Evolutionary conservation across 2,113 vertebrate genomes (phyloP).

Genomic region (Phaethon lepturus): DNA sequence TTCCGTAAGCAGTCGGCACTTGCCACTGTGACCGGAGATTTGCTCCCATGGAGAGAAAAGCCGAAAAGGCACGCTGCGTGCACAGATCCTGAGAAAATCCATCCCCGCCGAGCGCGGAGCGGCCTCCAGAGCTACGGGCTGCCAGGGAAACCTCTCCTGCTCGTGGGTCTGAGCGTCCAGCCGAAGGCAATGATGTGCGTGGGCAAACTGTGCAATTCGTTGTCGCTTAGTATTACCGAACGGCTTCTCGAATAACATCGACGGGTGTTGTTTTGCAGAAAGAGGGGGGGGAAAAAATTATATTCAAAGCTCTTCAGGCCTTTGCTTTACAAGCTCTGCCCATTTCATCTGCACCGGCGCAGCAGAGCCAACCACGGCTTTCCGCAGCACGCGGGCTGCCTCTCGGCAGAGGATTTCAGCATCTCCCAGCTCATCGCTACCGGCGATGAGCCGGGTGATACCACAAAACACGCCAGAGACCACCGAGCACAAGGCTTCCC

Average conservation of each 20-base stretch:
- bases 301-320: neutral
- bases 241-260: neutral
- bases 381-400: fast-evolving
- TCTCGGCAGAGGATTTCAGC: neutral
- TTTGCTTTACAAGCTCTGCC: neutral
- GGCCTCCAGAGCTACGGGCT: fast-evolving
- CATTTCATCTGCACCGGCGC: fast-evolving
- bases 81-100: neutral
- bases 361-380: neutral
- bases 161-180: neutral
- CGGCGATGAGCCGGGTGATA: neutral
- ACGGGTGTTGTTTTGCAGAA: fast-evolving
- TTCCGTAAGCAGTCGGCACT: neutral
- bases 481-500: neutral
- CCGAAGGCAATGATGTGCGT: neutral
- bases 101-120: fast-evolving
- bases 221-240: neutral
- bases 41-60: neutral
- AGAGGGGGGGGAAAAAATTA: neutral
- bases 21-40: fast-evolving
- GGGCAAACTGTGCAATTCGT: neutral
- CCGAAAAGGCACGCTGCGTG: fast-evolving
- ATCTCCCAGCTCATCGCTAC: neutral
- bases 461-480: neutral
- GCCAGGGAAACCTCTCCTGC: neutral